phyloP scores from a whole-genome alignment of 2,113 vertebrate genomes.

The Mugil cephalus region DNA sequence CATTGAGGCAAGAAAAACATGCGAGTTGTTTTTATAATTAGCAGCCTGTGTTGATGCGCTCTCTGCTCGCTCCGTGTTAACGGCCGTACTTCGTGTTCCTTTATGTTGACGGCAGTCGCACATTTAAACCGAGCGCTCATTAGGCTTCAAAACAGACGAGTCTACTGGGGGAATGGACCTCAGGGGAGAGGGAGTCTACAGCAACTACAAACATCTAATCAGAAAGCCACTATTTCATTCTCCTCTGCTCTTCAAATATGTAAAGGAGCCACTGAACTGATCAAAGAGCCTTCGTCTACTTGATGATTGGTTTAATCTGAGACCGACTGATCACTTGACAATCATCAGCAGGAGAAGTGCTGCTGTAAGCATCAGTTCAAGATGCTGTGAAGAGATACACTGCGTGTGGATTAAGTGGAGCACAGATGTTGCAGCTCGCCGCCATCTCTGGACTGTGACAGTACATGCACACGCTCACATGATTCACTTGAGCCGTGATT shows the following conservation, averaged over 20 bases:
- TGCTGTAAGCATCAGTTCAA: neutral
- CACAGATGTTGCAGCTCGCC: conserved; percentile 55
- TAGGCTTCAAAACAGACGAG: conserved; percentile 4
- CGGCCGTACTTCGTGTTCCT: neutral
- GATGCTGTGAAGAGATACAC: conserved; percentile 1
- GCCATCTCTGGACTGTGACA: neutral
- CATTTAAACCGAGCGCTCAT: conserved; percentile 24
- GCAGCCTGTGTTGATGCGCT: neutral
- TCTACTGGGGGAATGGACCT: conserved; percentile 1
- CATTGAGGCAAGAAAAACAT: neutral
- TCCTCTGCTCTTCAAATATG: conserved; percentile 3
- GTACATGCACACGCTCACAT: neutral
- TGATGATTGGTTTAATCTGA: neutral
- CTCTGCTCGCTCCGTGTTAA: neutral
- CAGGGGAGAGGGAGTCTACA: neutral
- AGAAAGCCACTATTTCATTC: neutral
- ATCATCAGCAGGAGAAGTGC: neutral
- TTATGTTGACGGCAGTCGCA: conserved; percentile 13
- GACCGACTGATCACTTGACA: conserved; percentile 18
- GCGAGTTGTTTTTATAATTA: conserved; percentile 1
- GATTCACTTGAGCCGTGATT: conserved; percentile 48
- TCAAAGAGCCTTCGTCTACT: neutral
- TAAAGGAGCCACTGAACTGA: conserved; percentile 15
- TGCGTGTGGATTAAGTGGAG: conserved; percentile 47
- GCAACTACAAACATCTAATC: neutral